phyloP scores from a whole-genome alignment of 2,888 invertebrate species.

The Blastobasis adustella region DNA sequence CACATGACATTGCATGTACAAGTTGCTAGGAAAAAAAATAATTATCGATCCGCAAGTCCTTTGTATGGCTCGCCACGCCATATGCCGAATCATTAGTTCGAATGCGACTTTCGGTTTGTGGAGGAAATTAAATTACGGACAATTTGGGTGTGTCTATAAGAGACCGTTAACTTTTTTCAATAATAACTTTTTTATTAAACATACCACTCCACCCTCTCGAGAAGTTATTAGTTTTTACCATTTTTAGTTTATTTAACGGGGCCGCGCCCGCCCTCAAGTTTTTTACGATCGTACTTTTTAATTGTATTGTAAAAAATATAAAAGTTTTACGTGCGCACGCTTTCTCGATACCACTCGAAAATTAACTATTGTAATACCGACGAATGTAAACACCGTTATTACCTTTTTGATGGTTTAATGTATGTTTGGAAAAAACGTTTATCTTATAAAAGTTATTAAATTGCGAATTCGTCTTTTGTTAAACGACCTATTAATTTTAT shows the following conservation, averaged over 20 bases:
- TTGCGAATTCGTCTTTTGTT: too few relatives aligned
- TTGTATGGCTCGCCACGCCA: slow-evolving; percentile 32
- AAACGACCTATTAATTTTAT: too few relatives aligned
- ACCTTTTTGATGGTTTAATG: too few relatives aligned
- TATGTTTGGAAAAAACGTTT: too few relatives aligned
- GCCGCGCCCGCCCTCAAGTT: slow-evolving; percentile 18
- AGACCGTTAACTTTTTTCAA: slow-evolving; percentile 35
- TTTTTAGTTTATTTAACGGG: slow-evolving; percentile 39
- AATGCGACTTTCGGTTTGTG: slow-evolving; percentile 42
- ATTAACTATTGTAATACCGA: too few relatives aligned
- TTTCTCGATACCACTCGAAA: too few relatives aligned
- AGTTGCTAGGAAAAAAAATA: slow-evolving; percentile 19
- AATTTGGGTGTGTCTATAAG: slow-evolving; percentile 31
- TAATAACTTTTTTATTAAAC: slow-evolving; percentile 25
- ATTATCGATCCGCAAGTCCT: slow-evolving; percentile 32
- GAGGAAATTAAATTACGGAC: slow-evolving; percentile 45
- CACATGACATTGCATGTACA: slow-evolving; percentile 10
- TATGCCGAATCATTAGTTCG: slow-evolving; percentile 48
- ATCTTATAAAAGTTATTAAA: too few relatives aligned
- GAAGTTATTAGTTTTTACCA: slow-evolving; percentile 28
- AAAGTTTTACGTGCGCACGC: too few relatives aligned
- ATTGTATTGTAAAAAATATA: too few relatives aligned
- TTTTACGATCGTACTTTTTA: slow-evolving; percentile 6
- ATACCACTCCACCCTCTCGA: slow-evolving; percentile 19
- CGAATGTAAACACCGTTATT: too few relatives aligned